Conservation (phyloP, 2,888 invertebrate genomes). For the Myopa tessellatipennis region DNA sequence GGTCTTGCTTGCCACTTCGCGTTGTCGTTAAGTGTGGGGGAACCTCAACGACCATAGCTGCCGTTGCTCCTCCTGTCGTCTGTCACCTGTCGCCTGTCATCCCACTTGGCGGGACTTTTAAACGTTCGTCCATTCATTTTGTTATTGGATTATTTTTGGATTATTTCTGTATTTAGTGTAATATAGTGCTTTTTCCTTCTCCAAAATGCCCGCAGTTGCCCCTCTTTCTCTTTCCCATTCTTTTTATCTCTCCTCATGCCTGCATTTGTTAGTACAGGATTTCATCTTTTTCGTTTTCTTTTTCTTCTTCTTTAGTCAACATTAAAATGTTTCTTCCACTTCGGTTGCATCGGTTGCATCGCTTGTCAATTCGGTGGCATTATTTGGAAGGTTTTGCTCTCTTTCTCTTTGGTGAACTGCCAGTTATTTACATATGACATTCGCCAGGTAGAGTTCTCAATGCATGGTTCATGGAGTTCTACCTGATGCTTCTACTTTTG, state of each 20-base stretch:
- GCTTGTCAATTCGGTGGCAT: conserved; percentile 10
- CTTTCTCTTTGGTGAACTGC: background rate
- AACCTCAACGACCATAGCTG: background rate
- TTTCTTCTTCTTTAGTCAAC: conserved; percentile 15
- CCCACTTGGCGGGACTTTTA: background rate
- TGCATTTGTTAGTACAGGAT: background rate
- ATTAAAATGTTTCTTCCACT: conserved; percentile 20
- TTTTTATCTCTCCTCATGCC: background rate
- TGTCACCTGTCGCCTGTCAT: conserved; percentile 2
- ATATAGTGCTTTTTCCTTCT: background rate
- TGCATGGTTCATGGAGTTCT: too few relatives aligned
- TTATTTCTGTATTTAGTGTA: conserved; percentile 3
- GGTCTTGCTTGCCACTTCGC: conserved; percentile 17
- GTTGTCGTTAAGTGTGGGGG: conserved; percentile 12
- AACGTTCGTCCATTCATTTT: conserved; percentile 14
- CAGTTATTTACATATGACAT: conserved; percentile 17
- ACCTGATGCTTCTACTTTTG: background rate
- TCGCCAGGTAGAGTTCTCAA: background rate
- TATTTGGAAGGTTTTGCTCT: background rate
- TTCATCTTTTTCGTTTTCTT: background rate
- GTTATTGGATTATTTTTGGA: conserved; percentile 17
- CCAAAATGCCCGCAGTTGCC: background rate
- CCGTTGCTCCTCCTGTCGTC: background rate
- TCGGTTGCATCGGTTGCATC: conserved; percentile 16
- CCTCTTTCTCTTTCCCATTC: background rate